Conservation (phyloP, 1,140 invertebrate genomes). For the Galleria mellonella region DNA sequence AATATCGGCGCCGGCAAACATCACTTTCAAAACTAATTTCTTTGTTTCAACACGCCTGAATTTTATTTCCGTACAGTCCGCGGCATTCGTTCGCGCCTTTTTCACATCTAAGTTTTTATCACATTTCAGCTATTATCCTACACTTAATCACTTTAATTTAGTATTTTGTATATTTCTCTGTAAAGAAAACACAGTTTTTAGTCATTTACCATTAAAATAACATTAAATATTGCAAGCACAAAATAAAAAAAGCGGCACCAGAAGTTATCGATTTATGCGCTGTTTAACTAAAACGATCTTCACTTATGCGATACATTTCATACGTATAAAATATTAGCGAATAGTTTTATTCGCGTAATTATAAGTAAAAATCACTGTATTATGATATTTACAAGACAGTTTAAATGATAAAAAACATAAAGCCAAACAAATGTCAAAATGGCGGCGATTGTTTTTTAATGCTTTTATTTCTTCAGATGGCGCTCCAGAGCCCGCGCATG, state of each 20-base stretch:
- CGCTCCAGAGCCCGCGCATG: constrained; percentile 42
- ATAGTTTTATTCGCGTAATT: constrained; percentile 28
- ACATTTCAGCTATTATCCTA: constrained; percentile 13
- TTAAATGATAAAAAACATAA: constrained; percentile 47
- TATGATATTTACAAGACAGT: constrained; percentile 50
- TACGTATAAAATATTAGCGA: constrained; percentile 17
- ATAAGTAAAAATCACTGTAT: constrained; percentile 20
- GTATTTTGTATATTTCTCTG: constrained; percentile 13
- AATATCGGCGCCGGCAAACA: background rate
- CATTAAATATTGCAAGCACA: constrained; percentile 27
- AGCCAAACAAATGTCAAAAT: constrained; percentile 73
- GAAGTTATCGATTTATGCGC: constrained; percentile 61
- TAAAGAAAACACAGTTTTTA: constrained; percentile 8
- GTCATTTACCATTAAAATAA: constrained; percentile 25
- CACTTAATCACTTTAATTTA: constrained; percentile 4
- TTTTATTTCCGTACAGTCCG: constrained; percentile 28
- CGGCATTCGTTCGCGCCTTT: constrained; percentile 59
- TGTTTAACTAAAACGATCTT: constrained; percentile 29
- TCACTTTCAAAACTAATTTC: constrained; percentile 1
- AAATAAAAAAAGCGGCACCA: constrained; percentile 66
- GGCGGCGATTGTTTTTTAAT: constrained; percentile 51
- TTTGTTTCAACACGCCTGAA: constrained; percentile 19
- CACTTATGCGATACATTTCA: constrained; percentile 29
- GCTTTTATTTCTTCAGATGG: constrained; percentile 38
- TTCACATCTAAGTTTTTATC: constrained; percentile 33